Evolutionary conservation across 2,797 vertebrate species (phyloP).

Genomic region (Macroramphosus scolopax): DNA sequence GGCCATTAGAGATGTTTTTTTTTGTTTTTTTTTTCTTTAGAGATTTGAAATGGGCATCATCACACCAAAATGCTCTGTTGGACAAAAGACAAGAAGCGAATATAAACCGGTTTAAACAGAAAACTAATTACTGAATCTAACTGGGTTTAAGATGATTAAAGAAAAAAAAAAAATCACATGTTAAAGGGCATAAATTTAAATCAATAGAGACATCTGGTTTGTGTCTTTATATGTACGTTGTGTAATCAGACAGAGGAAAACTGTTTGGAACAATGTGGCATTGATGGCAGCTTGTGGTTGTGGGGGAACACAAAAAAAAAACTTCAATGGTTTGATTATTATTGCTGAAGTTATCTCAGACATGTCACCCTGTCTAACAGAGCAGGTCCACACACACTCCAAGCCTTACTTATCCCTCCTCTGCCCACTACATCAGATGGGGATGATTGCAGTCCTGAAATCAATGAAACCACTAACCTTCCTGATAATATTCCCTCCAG

Average conservation of each 20-base stretch:
- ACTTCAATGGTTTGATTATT: slow-evolving; percentile 21
- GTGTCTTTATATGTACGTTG: too few species aligned
- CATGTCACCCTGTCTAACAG: slow-evolving; percentile 46
- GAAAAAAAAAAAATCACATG: slow-evolving; percentile 1
- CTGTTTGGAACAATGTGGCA: too few species aligned
- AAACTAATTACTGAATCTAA: background rate
- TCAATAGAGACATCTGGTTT: slow-evolving; percentile 20
- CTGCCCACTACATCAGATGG: slow-evolving; percentile 76
- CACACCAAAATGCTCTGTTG: slow-evolving; percentile 37
- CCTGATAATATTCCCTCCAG: slow-evolving; percentile 75
- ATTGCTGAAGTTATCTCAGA: slow-evolving; percentile 42
- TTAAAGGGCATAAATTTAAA: slow-evolving; percentile 6
- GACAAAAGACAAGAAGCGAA: slow-evolving; percentile 43
- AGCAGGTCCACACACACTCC: slow-evolving; percentile 34
- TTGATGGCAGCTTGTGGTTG: too few species aligned
- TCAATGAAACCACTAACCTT: slow-evolving; percentile 81
- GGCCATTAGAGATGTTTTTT: slow-evolving; percentile 68
- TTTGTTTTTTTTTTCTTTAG: too few species aligned
- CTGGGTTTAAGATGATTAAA: background rate
- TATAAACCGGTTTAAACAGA: too few species aligned
- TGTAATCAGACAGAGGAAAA: too few species aligned
- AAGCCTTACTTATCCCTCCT: slow-evolving; percentile 61
- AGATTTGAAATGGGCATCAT: slow-evolving; percentile 60
- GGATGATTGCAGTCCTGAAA: slow-evolving; percentile 75
- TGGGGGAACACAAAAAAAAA: too few species aligned